A percentile compares a stretch with the other conserved stretches of the same genome.
Evolutionary conservation across 1,140 invertebrate species (phyloP).

Genomic region (Listronotus bonariensis): DNA sequence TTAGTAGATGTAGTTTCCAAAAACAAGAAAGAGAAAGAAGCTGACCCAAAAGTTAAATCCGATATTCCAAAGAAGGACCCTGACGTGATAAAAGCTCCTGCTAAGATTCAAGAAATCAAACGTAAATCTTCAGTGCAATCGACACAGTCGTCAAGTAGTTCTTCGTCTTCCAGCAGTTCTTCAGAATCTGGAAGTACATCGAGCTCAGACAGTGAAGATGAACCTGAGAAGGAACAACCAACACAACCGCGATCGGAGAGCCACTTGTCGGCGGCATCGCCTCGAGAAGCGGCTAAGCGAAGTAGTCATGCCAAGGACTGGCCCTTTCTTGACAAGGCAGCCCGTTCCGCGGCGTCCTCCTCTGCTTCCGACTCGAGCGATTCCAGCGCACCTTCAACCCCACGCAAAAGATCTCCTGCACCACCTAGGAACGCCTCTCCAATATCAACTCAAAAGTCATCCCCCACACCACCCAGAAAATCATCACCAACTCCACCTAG

Average conservation of each 20-base stretch:
- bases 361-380: constrained; percentile 52
- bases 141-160: constrained; percentile 54
- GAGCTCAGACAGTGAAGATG: constrained; percentile 54
- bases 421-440: constrained; percentile 23
- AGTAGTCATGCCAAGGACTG: constrained; percentile 51
- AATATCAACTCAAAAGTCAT: constrained; percentile 19
- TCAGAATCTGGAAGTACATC: constrained; percentile 53
- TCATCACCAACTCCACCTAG: not conserved
- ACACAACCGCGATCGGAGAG: constrained; percentile 50
- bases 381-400: constrained; percentile 46
- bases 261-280: constrained; percentile 34
- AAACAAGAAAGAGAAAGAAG: constrained; percentile 42
- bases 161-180: constrained; percentile 55
- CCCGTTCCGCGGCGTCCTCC: constrained; percentile 51
- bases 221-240: constrained; percentile 35
- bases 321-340: constrained; percentile 58
- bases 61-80: constrained; percentile 38
- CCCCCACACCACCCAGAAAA: constrained; percentile 22
- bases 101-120: constrained; percentile 49
- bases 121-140: constrained; percentile 52
- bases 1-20: constrained; percentile 23
- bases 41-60: constrained; percentile 15
- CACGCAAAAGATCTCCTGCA: constrained; percentile 30
- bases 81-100: constrained; percentile 38
- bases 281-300: constrained; percentile 48